These are phyloP conservation scores for Anguilla anguilla DNA, from an alignment of 2,797 vertebrate genomes.

Conservation along the genomic window DNA sequence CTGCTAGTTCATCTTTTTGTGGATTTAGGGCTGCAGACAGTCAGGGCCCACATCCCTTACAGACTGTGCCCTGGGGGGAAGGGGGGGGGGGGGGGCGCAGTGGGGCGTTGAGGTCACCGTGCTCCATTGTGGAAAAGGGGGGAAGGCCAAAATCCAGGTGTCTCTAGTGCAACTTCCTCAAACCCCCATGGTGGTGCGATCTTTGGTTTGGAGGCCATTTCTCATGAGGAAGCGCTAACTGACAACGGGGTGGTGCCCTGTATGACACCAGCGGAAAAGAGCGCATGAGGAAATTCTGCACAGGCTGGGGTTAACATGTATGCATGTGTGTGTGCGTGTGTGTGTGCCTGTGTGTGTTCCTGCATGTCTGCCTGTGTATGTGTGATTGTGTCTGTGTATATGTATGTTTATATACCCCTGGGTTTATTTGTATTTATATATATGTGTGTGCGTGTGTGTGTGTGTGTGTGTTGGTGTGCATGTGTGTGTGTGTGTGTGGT, in stretches of 20 bases:
- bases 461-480: too few relatives aligned
- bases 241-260: constrained; percentile 14
- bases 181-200: constrained; percentile 30
- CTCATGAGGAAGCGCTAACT: constrained; percentile 29
- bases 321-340: constrained; percentile 49
- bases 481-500: neutral
- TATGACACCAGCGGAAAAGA: neutral
- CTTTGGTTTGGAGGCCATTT: constrained; percentile 39
- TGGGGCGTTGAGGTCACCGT: constrained; percentile 21
- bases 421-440: neutral
- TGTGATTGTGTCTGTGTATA: constrained; percentile 25
- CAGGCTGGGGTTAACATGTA: constrained; percentile 47
- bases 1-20: neutral
- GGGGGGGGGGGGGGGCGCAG: constrained; percentile 25
- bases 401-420: neutral
- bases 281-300: neutral
- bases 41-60: constrained; percentile 8
- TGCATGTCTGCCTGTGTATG: constrained; percentile 36
- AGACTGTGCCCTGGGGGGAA: constrained; percentile 35
- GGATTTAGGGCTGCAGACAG: constrained; percentile 8
- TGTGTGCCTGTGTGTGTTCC: constrained; percentile 26
- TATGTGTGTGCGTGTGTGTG: neutral
- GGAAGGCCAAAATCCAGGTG: constrained; percentile 54
- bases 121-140: constrained; percentile 29
- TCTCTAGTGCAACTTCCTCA: constrained; percentile 38